A percentile compares a stretch with the other conserved stretches of the same genome.
Evolutionary conservation across 2,888 invertebrate genomes (phyloP).

Genomic region (Rhimphoctona megacephalus): DNA sequence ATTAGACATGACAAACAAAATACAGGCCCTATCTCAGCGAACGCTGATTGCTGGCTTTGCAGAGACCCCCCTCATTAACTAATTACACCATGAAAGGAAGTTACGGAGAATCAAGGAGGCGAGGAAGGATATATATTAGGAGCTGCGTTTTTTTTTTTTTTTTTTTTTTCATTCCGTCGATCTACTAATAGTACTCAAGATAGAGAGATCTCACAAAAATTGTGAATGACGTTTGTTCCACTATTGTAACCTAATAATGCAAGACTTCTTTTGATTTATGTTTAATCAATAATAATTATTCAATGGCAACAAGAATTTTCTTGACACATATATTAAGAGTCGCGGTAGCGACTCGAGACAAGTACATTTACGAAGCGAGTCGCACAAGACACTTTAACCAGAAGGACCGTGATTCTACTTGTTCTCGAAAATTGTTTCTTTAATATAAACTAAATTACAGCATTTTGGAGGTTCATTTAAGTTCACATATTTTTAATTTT

Average conservation of each 20-base stretch:
- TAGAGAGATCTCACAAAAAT: neutral
- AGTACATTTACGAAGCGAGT: too few relatives aligned
- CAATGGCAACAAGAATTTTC: neutral
- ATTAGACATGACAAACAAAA: constrained; percentile 70
- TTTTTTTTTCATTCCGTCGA: neutral
- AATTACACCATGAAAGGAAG: constrained; percentile 65
- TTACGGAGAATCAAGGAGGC: too few relatives aligned
- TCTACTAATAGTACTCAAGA: neutral
- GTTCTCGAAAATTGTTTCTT: too few relatives aligned
- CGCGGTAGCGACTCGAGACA: too few relatives aligned
- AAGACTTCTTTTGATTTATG: neutral
- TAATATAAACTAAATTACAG: too few relatives aligned
- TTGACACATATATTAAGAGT: neutral
- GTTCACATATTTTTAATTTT: too few relatives aligned
- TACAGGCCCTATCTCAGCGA: constrained; percentile 47
- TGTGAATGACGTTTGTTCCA: neutral
- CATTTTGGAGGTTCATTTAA: too few relatives aligned
- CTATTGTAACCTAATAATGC: neutral
- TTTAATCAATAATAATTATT: neutral
- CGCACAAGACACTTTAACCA: too few relatives aligned
- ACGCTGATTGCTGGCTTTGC: constrained; percentile 68
- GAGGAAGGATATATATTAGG: too few relatives aligned
- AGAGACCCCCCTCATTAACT: constrained; percentile 68
- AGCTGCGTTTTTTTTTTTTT: neutral
- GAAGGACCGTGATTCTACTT: too few relatives aligned